Base-by-base conservation (phyloP, 2,888 invertebrate genomes). In the Clunio marinus region DNA sequence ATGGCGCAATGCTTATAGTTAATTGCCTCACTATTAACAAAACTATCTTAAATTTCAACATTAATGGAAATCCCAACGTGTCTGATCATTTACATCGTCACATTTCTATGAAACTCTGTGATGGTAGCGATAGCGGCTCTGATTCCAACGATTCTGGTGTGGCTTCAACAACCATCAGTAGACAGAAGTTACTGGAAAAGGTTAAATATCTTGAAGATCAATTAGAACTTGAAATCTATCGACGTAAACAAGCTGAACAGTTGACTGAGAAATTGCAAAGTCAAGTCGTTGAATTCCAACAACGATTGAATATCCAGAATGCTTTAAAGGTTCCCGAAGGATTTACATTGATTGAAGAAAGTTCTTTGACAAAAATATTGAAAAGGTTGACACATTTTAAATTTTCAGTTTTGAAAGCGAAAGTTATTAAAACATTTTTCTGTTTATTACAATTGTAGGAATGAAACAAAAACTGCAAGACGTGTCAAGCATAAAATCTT, bases 1-100 rank as follows among this genome's bases (percentile, higher is more conserved):
- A 78, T 15, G 81, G 86, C 1, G 83, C 83, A 0, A 74, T 77
- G 7, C 75, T 82, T 4, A 82, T 86, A 46, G 72, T 88, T 5
- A 83, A 84, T 37, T 82, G 86, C 70, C 76, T 91, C 70, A 78
- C 81, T 28, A 81, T 84, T 10, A 91, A 88, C 73, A 83, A 82
- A 22, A 84, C 86, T 0, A 76, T 91, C n/a, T 82, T 83, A 46
- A 81, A 90, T 5, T 79, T 89, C 20, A 90, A 90, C 75, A 77
- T 89, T 70, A 79, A 88, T 57, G 80, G 83, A 71, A 91, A 91
- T 73, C 62, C 75, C 0, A 80, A 80, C 7, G 75, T 87, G 4
- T 77, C 80, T 28, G 77, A 77, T 35, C 82, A 83, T 24, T 74
- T 81, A 1, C 74, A 81, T 55, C 77, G 81, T 8, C 81, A 75